These are phyloP conservation scores for Neomicropteryx cornuta DNA, from an alignment of 1,140 invertebrate species.

Conservation along the genomic window DNA sequence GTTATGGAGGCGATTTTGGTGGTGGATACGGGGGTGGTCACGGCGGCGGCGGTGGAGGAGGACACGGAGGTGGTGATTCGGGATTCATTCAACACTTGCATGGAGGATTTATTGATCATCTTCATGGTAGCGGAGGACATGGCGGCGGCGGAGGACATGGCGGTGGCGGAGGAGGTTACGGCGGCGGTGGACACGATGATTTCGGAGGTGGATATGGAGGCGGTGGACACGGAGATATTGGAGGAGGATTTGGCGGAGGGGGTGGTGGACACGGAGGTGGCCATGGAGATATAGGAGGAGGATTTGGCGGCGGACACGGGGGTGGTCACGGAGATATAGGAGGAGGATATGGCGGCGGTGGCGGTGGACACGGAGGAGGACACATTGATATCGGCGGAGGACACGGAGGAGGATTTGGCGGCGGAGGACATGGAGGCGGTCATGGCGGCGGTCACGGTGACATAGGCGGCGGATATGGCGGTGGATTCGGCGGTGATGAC, in stretches of 20 bases:
- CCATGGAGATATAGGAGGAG: not conserved
- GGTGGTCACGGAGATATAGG: too few relatives aligned
- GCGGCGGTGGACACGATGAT: conserved; percentile 2
- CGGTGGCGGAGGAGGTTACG: conserved; percentile 1
- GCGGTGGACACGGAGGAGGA: too few relatives aligned
- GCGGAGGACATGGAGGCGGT: too few relatives aligned
- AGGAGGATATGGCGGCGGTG: too few relatives aligned
- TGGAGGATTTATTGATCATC: too few relatives aligned
- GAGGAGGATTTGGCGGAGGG: conserved; percentile 1
- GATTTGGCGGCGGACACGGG: conserved; percentile 1
- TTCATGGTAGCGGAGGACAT: conserved; percentile 2
- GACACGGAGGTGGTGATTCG: conserved; percentile 2
- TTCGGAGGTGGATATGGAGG: conserved; percentile 1
- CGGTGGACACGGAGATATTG: conserved; percentile 2
- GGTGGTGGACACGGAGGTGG: conserved; percentile 1
- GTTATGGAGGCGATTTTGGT: not conserved
- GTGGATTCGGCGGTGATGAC: too few relatives aligned
- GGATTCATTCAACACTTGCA: conserved; percentile 9
- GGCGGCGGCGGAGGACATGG: conserved; percentile 3
- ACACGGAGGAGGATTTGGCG: too few relatives aligned
- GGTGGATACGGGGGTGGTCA: too few relatives aligned
- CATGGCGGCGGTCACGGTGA: too few relatives aligned
- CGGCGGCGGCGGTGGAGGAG: conserved; percentile 3
- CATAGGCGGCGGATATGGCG: too few relatives aligned
- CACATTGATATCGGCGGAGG: too few relatives aligned